Percentiles rank a stretch among this genome's conserved stretches.
These are phyloP conservation scores for Aleiodes alternator DNA, from an alignment of 2,888 invertebrate genomes.

Conservation along the genomic window DNA sequence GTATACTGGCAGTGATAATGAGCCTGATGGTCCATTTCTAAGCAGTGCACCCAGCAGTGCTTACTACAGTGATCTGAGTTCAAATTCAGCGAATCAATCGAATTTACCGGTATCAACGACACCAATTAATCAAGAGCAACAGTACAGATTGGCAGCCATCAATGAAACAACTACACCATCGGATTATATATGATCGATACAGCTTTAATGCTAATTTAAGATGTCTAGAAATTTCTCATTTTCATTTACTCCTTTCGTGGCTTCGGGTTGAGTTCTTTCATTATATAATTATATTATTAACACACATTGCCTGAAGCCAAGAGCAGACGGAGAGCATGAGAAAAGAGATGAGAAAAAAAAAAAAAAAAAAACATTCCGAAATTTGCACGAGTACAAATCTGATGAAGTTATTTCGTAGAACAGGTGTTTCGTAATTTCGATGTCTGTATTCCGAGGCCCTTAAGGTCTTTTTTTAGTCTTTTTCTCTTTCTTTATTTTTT, in stretches of 20 bases:
- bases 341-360: background rate
- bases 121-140: slow-evolving; percentile 59
- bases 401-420: slow-evolving; percentile 68
- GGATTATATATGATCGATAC: slow-evolving; percentile 68
- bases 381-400: slow-evolving; percentile 49
- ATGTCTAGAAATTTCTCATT: background rate
- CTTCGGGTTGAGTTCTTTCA: slow-evolving; percentile 42
- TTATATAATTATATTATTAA: slow-evolving; percentile 2
- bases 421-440: slow-evolving; percentile 71
- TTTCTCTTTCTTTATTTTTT: slow-evolving; percentile 46
- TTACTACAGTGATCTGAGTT: slow-evolving; percentile 82
- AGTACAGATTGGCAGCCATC: slow-evolving; percentile 72
- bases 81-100: slow-evolving; percentile 70
- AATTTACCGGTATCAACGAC: slow-evolving; percentile 52
- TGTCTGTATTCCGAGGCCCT: slow-evolving; percentile 47
- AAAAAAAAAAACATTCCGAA: slow-evolving; percentile 14
- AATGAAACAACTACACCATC: slow-evolving; percentile 71
- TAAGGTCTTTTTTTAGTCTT: slow-evolving; percentile 46
- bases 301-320: no score
- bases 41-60: slow-evolving; percentile 83
- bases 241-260: slow-evolving; percentile 18
- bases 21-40: slow-evolving; percentile 77
- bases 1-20: slow-evolving; percentile 78
- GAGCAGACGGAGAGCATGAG: background rate
- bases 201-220: slow-evolving; percentile 32